Evolutionary conservation across 2,888 invertebrate genomes (phyloP).

Genomic region (Corbicula japonica): DNA sequence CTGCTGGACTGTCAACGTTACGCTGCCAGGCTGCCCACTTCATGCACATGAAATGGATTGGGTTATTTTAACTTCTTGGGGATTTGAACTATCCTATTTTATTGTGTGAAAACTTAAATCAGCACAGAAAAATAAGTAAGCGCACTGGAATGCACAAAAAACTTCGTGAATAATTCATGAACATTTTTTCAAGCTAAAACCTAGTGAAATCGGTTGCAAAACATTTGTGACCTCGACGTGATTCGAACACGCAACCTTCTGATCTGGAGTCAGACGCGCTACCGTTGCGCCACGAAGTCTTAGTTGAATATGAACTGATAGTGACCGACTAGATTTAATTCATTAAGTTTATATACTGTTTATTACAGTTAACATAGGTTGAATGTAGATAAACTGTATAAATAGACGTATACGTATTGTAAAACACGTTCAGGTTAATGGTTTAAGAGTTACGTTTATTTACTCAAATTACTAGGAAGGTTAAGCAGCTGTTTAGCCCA

Average conservation of each 20-base stretch:
- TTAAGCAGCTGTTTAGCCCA: too few species aligned
- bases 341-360: too few species aligned
- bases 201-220: not conserved
- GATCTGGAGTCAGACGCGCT: constrained; percentile 53
- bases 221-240: constrained; percentile 41
- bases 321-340: too few species aligned
- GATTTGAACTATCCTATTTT: not conserved
- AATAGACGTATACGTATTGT: too few species aligned
- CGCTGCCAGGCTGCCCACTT: too few species aligned
- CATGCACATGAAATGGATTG: not conserved
- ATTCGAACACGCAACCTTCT: constrained; percentile 49
- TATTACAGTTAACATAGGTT: too few species aligned
- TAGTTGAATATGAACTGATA: too few species aligned
- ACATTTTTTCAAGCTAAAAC: not conserved
- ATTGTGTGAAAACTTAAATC: not conserved
- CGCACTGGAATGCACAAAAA: not conserved
- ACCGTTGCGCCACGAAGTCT: constrained; percentile 46
- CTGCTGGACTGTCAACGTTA: too few species aligned
- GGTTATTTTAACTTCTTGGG: not conserved
- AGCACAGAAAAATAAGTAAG: not conserved
- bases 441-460: too few species aligned
- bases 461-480: too few species aligned
- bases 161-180: not conserved
- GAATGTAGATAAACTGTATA: too few species aligned
- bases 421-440: too few species aligned